phyloP scores from a whole-genome alignment of 2,113 vertebrate species.

The Bubo blakistoni region DNA sequence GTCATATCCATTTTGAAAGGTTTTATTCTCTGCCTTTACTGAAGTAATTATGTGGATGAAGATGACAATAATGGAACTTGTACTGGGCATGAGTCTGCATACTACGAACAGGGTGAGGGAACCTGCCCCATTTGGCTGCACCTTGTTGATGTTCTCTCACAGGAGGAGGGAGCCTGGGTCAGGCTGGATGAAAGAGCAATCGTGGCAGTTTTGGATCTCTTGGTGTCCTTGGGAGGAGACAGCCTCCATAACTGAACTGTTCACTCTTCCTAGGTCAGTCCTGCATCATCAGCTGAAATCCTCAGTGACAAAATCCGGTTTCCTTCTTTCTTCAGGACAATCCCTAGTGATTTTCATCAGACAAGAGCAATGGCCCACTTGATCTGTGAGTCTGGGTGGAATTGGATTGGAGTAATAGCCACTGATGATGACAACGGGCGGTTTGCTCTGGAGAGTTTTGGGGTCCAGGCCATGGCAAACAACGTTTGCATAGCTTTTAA shows the following conservation, averaged over 20 bases:
- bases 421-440: conserved; percentile 86
- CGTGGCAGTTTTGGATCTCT: neutral
- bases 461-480: conserved; percentile 70
- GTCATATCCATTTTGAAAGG: neutral
- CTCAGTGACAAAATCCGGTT: conserved; percentile 87
- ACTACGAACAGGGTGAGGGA: neutral
- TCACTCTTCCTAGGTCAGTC: conserved; percentile 81
- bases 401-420: conserved; percentile 84
- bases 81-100: neutral
- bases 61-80: neutral
- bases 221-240: neutral
- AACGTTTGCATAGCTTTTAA: conserved; percentile 87
- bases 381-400: conserved; percentile 78
- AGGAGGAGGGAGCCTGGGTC: neutral
- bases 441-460: conserved; percentile 78
- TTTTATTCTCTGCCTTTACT: neutral
- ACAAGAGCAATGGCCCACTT: conserved; percentile 84
- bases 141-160: neutral
- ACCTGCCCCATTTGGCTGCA: neutral
- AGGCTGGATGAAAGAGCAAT: neutral
- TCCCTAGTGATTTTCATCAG: conserved; percentile 84
- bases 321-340: conserved; percentile 85
- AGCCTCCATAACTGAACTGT: neutral
- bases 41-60: neutral
- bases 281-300: conserved; percentile 83